Conservation (phyloP, 2,113 vertebrate species). For the Notarius quadriscutis region DNA sequence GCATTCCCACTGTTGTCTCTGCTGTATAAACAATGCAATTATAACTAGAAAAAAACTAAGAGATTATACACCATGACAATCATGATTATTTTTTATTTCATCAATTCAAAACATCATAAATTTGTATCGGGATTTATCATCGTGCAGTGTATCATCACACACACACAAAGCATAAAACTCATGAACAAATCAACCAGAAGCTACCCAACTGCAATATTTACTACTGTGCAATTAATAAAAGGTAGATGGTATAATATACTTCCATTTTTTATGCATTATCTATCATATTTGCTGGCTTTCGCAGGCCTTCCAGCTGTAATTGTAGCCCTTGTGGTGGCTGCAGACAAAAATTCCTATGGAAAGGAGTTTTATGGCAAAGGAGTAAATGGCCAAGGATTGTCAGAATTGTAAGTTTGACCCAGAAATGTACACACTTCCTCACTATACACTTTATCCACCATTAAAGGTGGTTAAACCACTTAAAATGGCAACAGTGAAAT, state of each 20-base stretch:
- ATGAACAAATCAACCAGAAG: background rate
- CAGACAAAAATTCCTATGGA: conserved; percentile 79
- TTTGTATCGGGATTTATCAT: too few species aligned
- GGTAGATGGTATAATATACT: background rate
- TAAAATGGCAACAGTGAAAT: background rate
- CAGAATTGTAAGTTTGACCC: conserved; percentile 85
- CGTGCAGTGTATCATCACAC: too few species aligned
- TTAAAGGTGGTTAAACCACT: background rate
- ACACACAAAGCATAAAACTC: background rate
- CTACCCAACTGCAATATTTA: background rate
- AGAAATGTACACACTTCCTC: background rate
- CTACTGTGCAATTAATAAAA: background rate
- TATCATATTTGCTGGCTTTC: background rate
- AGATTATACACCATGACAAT: too few species aligned
- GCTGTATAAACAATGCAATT: too few species aligned
- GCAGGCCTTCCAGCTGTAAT: conserved; percentile 88
- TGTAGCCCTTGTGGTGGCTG: conserved; percentile 79
- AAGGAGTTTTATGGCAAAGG: conserved; percentile 71
- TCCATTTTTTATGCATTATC: background rate
- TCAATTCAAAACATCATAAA: too few species aligned
- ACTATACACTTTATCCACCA: background rate
- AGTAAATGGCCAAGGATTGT: conserved; percentile 66
- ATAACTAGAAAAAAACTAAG: too few species aligned
- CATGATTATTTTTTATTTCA: too few species aligned
- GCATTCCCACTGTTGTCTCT: too few species aligned